phyloP scores from a whole-genome alignment of 2,113 vertebrate genomes.

The Cinclus mexicanus region DNA sequence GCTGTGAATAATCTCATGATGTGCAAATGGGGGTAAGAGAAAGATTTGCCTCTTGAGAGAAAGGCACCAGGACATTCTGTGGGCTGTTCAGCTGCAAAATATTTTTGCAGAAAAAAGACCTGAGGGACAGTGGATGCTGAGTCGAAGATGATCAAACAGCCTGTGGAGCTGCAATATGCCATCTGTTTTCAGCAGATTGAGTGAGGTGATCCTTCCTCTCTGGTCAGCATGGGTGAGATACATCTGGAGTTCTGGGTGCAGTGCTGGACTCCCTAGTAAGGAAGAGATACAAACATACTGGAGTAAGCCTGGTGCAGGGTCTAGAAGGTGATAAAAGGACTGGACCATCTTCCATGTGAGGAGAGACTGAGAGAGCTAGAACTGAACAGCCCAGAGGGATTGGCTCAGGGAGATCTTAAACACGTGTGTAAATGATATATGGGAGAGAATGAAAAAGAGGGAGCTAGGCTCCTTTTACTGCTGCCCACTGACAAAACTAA shows the following conservation, averaged over 20 bases:
- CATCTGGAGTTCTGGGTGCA: background rate
- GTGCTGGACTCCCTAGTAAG: background rate
- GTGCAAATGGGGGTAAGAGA: background rate
- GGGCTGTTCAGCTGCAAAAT: background rate
- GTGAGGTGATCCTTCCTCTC: background rate
- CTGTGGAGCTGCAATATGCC: background rate
- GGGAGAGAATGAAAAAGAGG: background rate
- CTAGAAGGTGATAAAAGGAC: background rate
- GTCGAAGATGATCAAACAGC: background rate
- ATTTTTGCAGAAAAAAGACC: background rate
- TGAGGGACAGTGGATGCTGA: background rate
- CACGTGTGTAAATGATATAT: rapidly evolving
- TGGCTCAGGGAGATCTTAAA: background rate
- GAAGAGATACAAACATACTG: background rate
- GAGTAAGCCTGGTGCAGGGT: background rate
- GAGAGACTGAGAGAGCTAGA: background rate
- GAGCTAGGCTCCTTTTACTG: background rate
- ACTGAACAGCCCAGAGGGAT: background rate
- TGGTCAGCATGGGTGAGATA: background rate
- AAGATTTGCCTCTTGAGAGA: background rate
- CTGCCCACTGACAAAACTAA: background rate
- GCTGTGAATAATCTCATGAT: background rate
- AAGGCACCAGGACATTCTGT: background rate
- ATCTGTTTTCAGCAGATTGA: background rate
- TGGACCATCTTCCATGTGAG: background rate